A percentile compares a stretch with the other conserved stretches of the same genome.
These are phyloP conservation scores for Notodonta dromedarius DNA, from an alignment of 2,888 invertebrate species.

Conservation along the genomic window DNA sequence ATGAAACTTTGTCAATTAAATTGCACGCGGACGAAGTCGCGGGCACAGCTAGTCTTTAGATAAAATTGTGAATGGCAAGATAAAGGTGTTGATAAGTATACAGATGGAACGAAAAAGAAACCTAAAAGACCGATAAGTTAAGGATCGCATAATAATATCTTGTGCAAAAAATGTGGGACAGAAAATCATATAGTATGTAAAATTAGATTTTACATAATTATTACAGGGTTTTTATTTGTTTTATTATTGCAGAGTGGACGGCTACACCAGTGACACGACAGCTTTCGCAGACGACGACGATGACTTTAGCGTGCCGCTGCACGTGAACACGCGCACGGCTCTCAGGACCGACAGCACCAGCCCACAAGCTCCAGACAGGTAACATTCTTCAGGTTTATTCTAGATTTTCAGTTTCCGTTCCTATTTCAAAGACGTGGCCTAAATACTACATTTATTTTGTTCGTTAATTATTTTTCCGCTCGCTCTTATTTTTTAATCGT, in stretches of 20 bases:
- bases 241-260: constrained; percentile 84
- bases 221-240: background rate
- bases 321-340: constrained; percentile 85
- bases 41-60: too few relatives aligned
- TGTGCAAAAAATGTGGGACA: too few relatives aligned
- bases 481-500: too few relatives aligned
- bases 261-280: constrained; percentile 91
- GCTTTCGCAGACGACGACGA: constrained; percentile 91
- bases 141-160: too few relatives aligned
- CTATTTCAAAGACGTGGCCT: background rate
- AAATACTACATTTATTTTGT: background rate
- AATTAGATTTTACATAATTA: background rate
- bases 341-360: constrained; percentile 74
- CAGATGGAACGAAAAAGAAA: too few relatives aligned
- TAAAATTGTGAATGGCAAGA: background rate
- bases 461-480: background rate
- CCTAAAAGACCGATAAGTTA: too few relatives aligned
- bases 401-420: background rate
- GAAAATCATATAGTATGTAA: background rate
- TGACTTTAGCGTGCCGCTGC: constrained; percentile 87
- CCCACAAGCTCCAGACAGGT: constrained; percentile 80
- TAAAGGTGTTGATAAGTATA: background rate
- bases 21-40: too few relatives aligned
- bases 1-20: too few relatives aligned
- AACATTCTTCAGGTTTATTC: constrained; percentile 9